Base-by-base conservation (phyloP, 2,888 invertebrate genomes). In the Antitype chi region DNA sequence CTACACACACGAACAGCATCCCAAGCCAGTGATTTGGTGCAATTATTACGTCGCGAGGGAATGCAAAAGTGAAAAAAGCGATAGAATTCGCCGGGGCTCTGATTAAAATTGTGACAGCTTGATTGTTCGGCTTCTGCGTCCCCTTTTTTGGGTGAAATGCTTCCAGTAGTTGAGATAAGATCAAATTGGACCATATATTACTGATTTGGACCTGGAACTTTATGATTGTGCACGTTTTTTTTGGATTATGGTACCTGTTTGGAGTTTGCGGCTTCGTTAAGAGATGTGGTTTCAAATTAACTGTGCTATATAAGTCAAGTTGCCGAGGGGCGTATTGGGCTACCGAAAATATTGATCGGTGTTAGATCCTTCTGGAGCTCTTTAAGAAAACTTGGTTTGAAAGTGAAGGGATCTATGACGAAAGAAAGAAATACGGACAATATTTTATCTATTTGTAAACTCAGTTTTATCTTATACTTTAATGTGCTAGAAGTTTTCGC, bases 81-180 rank as follows among this genome's bases (percentile, higher is more conserved):
- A 95, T 94, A 95, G 95, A 95, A 95, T 94, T 92, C 91, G 92
- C 93, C 88, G 91, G 89, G 87, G 89, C 92, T 92, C 96, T 96
- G 95, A 96, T 96, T 96, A 96, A 96, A 95, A 94, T 92, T 94
- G 96, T 95, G 95, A 96, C 95, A 93, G 94, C 95, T 91, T 95
- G 95, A 96, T 96, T 96, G 95, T 93, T 88, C 86, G 84, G 89
- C 85, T 85, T 78, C 86, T 85, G 82, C 85, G 82, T 89, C 81
- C 81, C 82, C 85, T 88, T 91, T 90, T 88, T 92, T 88, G 86
- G 85, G 85, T 82, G 86, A 87, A 90, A 88, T 88, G 83, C 76
- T 84, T 86, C 78, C 89, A 88, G 89, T 86, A 87, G 89, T 89
- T 86, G 76, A 85, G 86, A 88, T 86, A 86, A 76, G 81, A 88